Evolutionary conservation across 2,113 vertebrate genomes (phyloP).

Genomic region (Sander vitreus): DNA sequence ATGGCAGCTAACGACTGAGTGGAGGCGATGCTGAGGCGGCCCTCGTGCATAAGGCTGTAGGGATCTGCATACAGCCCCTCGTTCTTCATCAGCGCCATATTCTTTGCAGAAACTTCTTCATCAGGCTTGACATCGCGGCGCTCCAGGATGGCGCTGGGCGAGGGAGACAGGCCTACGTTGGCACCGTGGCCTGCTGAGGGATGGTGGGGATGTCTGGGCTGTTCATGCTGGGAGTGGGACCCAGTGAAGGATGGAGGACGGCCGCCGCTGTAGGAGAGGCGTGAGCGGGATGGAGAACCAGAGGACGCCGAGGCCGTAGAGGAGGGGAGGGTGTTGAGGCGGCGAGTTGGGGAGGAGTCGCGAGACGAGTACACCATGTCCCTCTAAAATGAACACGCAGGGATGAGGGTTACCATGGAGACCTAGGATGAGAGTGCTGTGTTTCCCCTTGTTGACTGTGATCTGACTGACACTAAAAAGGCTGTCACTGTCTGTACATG

Average conservation of each 20-base stretch:
- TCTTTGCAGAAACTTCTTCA: slow-evolving; percentile 93
- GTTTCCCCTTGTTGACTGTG: not conserved
- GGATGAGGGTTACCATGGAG: slow-evolving; percentile 60
- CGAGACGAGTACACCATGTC: slow-evolving; percentile 97
- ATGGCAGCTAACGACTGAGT: slow-evolving; percentile 91
- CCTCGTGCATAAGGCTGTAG: slow-evolving; percentile 94
- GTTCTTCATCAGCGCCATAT: slow-evolving; percentile 94
- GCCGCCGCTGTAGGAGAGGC: slow-evolving; percentile 93
- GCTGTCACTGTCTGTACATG: slow-evolving; percentile 12
- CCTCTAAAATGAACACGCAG: slow-evolving; percentile 84
- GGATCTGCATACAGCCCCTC: slow-evolving; percentile 95
- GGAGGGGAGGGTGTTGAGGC: slow-evolving; percentile 93
- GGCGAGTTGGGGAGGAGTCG: slow-evolving; percentile 96
- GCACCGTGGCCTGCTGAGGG: slow-evolving; percentile 84
- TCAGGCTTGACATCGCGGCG: slow-evolving; percentile 97
- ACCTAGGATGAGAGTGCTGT: slow-evolving; percentile 20
- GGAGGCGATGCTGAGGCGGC: slow-evolving; percentile 95
- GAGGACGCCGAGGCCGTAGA: slow-evolving; percentile 83
- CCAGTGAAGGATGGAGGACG: slow-evolving; percentile 93
- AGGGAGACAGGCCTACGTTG: slow-evolving; percentile 89
- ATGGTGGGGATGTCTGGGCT: slow-evolving; percentile 82
- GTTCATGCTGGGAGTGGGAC: slow-evolving; percentile 84
- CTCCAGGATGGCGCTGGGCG: slow-evolving; percentile 97
- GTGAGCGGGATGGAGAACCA: slow-evolving; percentile 93
- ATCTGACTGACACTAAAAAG: slow-evolving; percentile 22